phyloP scores from a whole-genome alignment of 2,888 invertebrate species.

The Cantharis lateralis region DNA sequence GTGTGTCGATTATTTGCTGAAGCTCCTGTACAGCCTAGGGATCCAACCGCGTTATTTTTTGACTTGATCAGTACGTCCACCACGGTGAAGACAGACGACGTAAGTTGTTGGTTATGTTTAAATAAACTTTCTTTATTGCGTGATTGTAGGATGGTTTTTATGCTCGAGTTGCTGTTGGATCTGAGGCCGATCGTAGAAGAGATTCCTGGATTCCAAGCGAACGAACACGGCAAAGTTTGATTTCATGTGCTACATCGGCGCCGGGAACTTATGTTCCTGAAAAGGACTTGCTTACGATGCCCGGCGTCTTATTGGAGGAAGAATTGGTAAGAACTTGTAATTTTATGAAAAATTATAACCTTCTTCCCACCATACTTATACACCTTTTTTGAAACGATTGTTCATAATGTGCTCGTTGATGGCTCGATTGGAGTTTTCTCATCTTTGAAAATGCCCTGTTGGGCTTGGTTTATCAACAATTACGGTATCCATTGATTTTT shows the following conservation, averaged over 20 bases:
- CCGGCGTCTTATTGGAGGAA: conserved; percentile 79
- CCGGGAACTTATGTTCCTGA: conserved; percentile 74
- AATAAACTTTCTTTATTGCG: not conserved
- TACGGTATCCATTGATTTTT: too few relatives aligned
- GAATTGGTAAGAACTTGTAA: conserved; percentile 69
- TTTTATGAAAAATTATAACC: too few relatives aligned
- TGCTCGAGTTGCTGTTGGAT: conserved; percentile 54
- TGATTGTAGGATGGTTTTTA: conserved; percentile 47
- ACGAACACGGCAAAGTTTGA: conserved; percentile 70
- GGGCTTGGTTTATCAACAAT: too few relatives aligned
- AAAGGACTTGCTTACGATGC: conserved; percentile 79
- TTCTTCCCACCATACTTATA: too few relatives aligned
- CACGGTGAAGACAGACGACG: conserved; percentile 14
- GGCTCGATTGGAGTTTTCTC: too few relatives aligned
- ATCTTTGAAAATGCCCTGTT: too few relatives aligned
- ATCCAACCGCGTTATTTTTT: conserved; percentile 56
- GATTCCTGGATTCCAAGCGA: conserved; percentile 86
- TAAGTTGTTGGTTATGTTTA: conserved; percentile 12
- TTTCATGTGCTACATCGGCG: conserved; percentile 66
- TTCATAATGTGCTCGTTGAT: too few relatives aligned
- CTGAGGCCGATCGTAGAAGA: conserved; percentile 63
- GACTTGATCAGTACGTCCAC: conserved; percentile 53
- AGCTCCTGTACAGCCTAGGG: conserved; percentile 50
- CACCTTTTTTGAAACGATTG: too few relatives aligned
- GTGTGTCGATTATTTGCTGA: conserved; percentile 58